Conservation (phyloP, 1,140 invertebrate genomes). For the Rhagoletis pomonella region DNA sequence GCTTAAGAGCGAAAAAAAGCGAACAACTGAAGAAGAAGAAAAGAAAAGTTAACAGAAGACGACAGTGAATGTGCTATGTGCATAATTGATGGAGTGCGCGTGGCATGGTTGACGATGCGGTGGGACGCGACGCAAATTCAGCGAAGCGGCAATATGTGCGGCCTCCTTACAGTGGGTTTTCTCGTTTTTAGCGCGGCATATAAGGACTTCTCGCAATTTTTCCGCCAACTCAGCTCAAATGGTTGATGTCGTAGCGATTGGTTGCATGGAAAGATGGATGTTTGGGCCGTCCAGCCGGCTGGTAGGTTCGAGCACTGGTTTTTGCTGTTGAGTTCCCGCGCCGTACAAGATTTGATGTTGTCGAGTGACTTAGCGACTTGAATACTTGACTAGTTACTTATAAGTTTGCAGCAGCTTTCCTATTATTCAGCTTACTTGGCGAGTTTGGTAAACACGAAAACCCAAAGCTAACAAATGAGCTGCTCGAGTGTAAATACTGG, state of each 20-base stretch:
- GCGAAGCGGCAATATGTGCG: background rate
- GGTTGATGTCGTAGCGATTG: background rate
- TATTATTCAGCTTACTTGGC: background rate
- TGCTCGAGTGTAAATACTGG: conserved; percentile 25
- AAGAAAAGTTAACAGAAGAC: conserved; percentile 15
- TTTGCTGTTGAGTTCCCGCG: background rate
- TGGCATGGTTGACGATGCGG: background rate
- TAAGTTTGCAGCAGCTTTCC: conserved; percentile 13
- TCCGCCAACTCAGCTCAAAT: background rate
- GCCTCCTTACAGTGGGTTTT: background rate
- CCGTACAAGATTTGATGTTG: background rate
- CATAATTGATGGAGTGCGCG: background rate
- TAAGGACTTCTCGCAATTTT: background rate
- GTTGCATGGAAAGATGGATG: background rate
- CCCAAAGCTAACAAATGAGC: conserved; percentile 40
- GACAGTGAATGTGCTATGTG: background rate
- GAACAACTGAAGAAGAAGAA: too few species aligned
- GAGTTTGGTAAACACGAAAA: background rate
- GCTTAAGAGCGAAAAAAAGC: background rate
- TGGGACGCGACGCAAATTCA: background rate
- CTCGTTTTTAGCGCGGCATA: background rate
- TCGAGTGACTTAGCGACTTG: conserved; percentile 47
- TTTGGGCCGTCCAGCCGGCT: background rate
- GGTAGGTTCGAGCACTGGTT: background rate
- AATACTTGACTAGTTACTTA: background rate